These are phyloP conservation scores for Sebastes fasciatus DNA, from an alignment of 2,113 vertebrate genomes.

Conservation along the genomic window DNA sequence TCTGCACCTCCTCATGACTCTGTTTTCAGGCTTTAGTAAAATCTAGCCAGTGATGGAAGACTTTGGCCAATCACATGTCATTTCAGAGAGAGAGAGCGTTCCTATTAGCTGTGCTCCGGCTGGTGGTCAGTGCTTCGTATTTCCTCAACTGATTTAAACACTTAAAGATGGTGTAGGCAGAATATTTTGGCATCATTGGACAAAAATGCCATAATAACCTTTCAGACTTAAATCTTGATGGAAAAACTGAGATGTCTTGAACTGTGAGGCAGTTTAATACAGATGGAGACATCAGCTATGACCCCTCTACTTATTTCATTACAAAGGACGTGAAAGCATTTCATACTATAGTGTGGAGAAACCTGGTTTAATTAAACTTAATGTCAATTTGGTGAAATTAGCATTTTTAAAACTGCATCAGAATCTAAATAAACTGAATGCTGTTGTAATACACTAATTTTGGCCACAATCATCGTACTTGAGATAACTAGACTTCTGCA, in stretches of 20 bases:
- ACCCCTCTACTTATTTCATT: not conserved
- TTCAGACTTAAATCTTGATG: not conserved
- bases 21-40: no score
- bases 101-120: no score
- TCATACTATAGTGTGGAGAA: not conserved
- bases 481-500: no score
- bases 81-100: no score
- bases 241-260: not conserved
- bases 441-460: not conserved
- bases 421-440: not conserved
- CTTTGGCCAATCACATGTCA: no score
- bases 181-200: no score
- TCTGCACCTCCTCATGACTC: no score
- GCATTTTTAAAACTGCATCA: not conserved
- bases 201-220: no score
- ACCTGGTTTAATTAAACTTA: not conserved
- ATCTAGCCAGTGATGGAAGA: no score
- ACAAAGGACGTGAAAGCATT: not conserved
- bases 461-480: not conserved
- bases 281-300: conserved; percentile 1
- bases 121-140: no score
- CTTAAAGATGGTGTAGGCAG: no score
- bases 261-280: not conserved
- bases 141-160: no score
- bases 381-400: not conserved